Conservation (phyloP, 2,113 vertebrate genomes). For the Australoheros scitulus region DNA sequence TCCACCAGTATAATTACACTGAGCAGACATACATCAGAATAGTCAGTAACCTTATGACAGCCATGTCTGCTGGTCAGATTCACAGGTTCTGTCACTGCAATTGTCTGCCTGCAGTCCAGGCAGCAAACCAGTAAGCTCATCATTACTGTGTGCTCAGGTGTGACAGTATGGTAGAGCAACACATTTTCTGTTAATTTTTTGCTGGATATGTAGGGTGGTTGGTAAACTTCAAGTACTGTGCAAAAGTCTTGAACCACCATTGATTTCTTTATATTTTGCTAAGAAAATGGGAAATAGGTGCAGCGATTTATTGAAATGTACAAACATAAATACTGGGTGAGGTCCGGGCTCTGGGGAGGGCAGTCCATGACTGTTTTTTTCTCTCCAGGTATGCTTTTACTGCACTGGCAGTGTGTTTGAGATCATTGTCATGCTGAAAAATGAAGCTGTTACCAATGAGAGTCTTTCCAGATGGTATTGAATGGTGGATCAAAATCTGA, state of each 20-base stretch:
- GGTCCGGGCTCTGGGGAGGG: not conserved
- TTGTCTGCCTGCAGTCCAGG: not conserved
- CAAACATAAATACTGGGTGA: not conserved
- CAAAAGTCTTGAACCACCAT: not conserved
- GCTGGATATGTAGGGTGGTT: not conserved
- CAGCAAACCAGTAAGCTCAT: not conserved
- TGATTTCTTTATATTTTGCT: not conserved
- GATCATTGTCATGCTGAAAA: not conserved
- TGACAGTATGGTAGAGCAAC: not conserved
- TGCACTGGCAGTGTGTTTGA: not conserved
- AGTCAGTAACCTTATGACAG: conserved; percentile 21
- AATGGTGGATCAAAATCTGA: not conserved
- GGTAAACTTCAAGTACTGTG: too few relatives aligned
- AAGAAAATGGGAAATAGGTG: not conserved
- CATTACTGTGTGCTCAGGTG: not conserved
- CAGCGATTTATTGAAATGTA: not conserved
- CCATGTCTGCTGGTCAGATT: not conserved
- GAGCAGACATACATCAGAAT: conserved; percentile 12
- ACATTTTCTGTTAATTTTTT: not conserved
- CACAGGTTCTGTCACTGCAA: not conserved
- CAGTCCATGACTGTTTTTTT: not conserved
- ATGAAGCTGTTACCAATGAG: too few relatives aligned
- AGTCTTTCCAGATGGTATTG: not conserved
- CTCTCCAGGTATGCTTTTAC: not conserved
- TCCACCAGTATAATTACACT: conserved; percentile 11